phyloP scores from a whole-genome alignment of 2,797 vertebrate species.

The Oreortyx pictus region DNA sequence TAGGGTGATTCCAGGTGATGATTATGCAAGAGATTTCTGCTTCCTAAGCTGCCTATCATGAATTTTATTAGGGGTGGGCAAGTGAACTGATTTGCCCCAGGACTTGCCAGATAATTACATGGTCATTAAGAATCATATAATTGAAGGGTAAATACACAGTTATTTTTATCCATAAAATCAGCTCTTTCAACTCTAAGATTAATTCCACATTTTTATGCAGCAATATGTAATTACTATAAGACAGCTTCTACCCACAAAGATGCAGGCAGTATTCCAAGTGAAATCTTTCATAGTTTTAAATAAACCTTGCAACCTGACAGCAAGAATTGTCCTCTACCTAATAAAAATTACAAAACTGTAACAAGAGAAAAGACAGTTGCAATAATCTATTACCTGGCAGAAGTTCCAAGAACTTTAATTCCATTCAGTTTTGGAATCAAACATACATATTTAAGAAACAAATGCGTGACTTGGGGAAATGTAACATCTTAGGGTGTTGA shows the following conservation, averaged over 20 bases:
- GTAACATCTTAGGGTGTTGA: background rate
- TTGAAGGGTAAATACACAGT: conserved; percentile 25
- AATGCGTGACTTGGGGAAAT: background rate
- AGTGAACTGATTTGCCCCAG: background rate
- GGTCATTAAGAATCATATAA: conserved; percentile 25
- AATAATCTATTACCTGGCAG: background rate
- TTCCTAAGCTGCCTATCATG: background rate
- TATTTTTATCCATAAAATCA: conserved; percentile 60
- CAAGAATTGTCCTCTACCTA: background rate
- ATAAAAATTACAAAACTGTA: background rate
- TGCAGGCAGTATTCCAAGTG: background rate
- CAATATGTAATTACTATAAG: conserved; percentile 23
- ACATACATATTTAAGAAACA: background rate
- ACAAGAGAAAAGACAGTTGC: background rate
- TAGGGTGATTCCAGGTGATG: background rate
- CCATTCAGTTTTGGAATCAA: background rate
- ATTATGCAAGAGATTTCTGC: background rate
- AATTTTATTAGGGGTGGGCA: background rate
- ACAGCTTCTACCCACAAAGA: conserved; percentile 4
- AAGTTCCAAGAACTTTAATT: background rate
- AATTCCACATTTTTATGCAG: conserved; percentile 38
- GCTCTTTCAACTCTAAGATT: conserved; percentile 38
- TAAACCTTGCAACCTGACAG: background rate
- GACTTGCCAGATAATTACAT: conserved; percentile 37
- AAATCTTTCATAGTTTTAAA: conserved; percentile 8